A percentile compares a stretch with the other conserved stretches of the same genome.
Evolutionary conservation across 2,113 vertebrate genomes (phyloP).

Genomic region (Marmota monax): DNA sequence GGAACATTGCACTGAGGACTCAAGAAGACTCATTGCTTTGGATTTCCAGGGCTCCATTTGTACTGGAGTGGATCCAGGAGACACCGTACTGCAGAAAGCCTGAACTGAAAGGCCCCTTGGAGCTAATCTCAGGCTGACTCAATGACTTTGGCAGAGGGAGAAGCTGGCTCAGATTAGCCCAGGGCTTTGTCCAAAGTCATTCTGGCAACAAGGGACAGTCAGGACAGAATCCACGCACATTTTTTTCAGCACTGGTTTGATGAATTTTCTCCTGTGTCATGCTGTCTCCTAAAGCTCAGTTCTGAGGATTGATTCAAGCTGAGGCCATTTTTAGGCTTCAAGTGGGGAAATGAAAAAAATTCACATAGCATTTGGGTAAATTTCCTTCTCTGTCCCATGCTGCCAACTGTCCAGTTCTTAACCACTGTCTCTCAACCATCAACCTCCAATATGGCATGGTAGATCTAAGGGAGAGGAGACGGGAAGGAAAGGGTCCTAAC

Average conservation of each 20-base stretch:
- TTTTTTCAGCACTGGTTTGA: not conserved
- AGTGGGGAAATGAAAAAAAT: slow-evolving; percentile 30
- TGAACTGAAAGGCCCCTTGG: not conserved
- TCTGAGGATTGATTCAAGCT: not conserved
- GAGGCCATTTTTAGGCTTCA: not conserved
- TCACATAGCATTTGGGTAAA: not conserved
- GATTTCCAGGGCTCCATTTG: not conserved
- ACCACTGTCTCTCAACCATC: not conserved
- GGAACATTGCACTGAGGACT: not conserved
- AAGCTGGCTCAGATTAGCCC: not conserved
- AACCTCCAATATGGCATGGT: not conserved
- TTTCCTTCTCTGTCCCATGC: not conserved
- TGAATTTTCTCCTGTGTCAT: not conserved
- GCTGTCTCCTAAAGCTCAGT: not conserved
- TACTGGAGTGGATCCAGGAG: not conserved
- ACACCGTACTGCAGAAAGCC: not conserved
- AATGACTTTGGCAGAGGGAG: slow-evolving; percentile 17
- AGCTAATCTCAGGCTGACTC: not conserved
- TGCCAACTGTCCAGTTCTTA: not conserved
- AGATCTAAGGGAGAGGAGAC: not conserved
- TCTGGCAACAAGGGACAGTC: not conserved
- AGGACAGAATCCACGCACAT: not conserved
- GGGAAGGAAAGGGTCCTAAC: not conserved
- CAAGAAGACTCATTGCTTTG: not conserved
- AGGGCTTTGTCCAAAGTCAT: not conserved